Conservation (phyloP, 2,797 vertebrate species). For the Pipistrellus nathusii region DNA sequence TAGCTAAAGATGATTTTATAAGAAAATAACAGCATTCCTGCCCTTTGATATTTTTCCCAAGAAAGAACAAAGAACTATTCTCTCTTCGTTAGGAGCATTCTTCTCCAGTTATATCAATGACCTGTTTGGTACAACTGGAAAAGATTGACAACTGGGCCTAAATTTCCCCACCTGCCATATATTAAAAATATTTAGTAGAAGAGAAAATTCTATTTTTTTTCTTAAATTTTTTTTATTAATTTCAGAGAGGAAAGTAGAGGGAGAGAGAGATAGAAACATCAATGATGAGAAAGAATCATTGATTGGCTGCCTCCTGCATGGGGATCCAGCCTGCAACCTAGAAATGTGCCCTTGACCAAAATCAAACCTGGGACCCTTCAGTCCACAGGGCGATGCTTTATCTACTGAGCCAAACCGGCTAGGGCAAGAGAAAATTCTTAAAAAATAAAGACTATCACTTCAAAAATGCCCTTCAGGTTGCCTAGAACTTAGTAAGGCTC, state of each 20-base stretch:
- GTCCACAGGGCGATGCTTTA: too few species aligned
- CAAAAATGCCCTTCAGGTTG: conserved; percentile 30
- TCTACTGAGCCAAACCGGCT: too few species aligned
- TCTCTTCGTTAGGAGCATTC: not conserved
- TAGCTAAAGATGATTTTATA: conserved; percentile 42
- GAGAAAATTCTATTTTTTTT: not conserved
- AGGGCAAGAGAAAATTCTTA: conserved; percentile 20
- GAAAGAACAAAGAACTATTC: conserved; percentile 56
- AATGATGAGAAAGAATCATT: too few species aligned
- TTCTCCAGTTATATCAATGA: conserved; percentile 59
- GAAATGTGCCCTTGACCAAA: too few species aligned
- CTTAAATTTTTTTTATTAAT: too few species aligned
- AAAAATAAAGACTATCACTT: conserved; percentile 57
- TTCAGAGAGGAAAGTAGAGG: too few species aligned
- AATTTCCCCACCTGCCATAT: conserved; percentile 45
- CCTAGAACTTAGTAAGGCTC: conserved; percentile 44
- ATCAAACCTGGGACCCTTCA: too few species aligned
- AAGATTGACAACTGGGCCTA: conserved; percentile 42
- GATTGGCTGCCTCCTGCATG: too few species aligned
- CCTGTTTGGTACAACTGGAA: not conserved
- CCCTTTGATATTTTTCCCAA: conserved; percentile 46
- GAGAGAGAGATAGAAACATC: too few species aligned
- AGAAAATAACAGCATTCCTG: conserved; percentile 51
- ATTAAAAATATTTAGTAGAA: conserved; percentile 54
- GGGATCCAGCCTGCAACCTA: too few species aligned